Evolutionary conservation across 2,888 invertebrate genomes (phyloP).

Genomic region (Apamea crenata): DNA sequence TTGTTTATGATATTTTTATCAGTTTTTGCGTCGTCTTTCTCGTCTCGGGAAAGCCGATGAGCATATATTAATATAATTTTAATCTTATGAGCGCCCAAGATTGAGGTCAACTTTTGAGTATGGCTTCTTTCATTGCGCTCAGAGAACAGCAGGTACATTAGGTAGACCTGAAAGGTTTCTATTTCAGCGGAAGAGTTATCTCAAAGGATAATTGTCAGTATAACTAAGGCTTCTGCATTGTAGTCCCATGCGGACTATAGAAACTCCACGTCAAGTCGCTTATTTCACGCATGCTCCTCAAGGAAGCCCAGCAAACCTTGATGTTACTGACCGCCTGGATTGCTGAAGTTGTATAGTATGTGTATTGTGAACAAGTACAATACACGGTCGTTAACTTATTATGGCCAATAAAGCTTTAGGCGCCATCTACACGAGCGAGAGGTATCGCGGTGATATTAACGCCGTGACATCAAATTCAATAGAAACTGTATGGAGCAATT

Average conservation of each 20-base stretch:
- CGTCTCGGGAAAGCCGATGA: not conserved
- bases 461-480: not conserved
- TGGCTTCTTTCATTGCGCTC: not conserved
- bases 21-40: not conserved
- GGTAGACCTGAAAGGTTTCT: not conserved
- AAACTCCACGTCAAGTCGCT: too few species aligned
- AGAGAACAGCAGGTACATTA: not conserved
- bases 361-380: not conserved
- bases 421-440: not conserved
- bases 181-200: not conserved
- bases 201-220: not conserved
- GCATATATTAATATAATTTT: not conserved
- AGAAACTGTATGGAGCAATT: not conserved
- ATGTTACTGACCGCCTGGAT: too few species aligned
- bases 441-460: not conserved
- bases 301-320: too few species aligned
- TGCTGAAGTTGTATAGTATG: not conserved
- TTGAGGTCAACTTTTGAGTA: not conserved
- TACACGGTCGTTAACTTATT: not conserved
- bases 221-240: not conserved
- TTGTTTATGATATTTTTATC: not conserved
- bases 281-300: too few species aligned
- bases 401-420: not conserved
- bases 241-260: not conserved
- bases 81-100: not conserved